Evolutionary conservation across 1,140 invertebrate genomes (phyloP), one percentile per base, ranked within the genome.

Genomic region (Aplysia californica): DNA sequence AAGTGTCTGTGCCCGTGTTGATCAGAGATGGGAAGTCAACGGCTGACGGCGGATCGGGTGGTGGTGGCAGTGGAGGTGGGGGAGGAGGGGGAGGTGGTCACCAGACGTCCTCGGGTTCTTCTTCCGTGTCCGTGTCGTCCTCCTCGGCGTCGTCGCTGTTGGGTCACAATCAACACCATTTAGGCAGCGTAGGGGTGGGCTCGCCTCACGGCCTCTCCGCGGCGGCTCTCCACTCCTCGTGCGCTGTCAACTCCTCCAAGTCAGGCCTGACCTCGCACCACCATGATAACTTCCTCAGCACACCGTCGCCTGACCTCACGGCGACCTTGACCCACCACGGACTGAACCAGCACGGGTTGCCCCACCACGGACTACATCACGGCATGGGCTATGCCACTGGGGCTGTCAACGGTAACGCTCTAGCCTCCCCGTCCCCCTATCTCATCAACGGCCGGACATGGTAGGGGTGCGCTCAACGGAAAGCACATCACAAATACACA

Each of bases 1-100:
- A 96, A 75, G 97, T 98, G 33, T 96, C 96, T 0, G 96, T 98
- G 33, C 97, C 97, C n/a, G 96, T 98, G 21, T 91, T 98, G 78
- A 97, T 98, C 73, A 98, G 98, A 90, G 97, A 98, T 90, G 97
- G 97, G 2, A 98, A 98, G 88, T 96, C 97, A 31, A 87, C 86
- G 31, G 78, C 77, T 38, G 80, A 80, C 35, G 76, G 74, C 59
- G 76, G 70, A 36, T 76, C 36, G 71, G 75, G 71, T 6, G 50
- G 64, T 20, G 59, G 58, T 4, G 58, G 58, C 18, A 35, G 56
- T 10, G 59, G 44, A 23, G 78, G 75, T 39, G 80, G 79, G 33
- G 76, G 74, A 39, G 76, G 68, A 35, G 75, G 39, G 70, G 74
- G 74, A 6, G 44, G 59, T 18, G 55, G 55, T 6, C 38, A 39